Conservation (phyloP, 1,140 invertebrate genomes). For the Arctopsyche grandis region DNA sequence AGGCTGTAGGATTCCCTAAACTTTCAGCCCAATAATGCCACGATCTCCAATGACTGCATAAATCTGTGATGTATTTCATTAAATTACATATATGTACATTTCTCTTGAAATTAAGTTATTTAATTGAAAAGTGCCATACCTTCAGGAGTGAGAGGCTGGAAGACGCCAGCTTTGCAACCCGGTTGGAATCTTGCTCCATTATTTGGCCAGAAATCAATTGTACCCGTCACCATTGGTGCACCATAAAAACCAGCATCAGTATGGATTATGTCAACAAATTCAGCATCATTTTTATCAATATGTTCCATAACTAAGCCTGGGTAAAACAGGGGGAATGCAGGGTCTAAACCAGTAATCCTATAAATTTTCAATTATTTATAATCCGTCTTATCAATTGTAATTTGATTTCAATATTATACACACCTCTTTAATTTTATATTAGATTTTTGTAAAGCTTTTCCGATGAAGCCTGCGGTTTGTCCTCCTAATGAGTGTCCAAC, state of each 20-base stretch:
- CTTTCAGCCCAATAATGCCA: constrained; percentile 75
- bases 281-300: constrained; percentile 71
- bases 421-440: constrained; percentile 58
- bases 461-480: constrained; percentile 76
- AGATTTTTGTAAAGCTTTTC: constrained; percentile 60
- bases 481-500: constrained; percentile 82
- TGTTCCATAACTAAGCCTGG: constrained; percentile 67
- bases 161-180: constrained; percentile 66
- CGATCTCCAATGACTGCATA: constrained; percentile 75
- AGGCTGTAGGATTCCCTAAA: constrained; percentile 66
- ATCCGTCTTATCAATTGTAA: background rate
- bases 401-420: background rate
- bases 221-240: constrained; percentile 67
- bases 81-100: constrained; percentile 29
- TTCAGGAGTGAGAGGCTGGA: constrained; percentile 62
- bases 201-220: constrained; percentile 73
- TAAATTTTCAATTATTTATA: constrained; percentile 32
- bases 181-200: constrained; percentile 69
- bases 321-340: constrained; percentile 71
- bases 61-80: constrained; percentile 62
- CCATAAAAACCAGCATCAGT: constrained; percentile 73
- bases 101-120: background rate
- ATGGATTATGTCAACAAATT: constrained; percentile 77
- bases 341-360: constrained; percentile 69
- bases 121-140: constrained; percentile 56